These are phyloP conservation scores for Octopus bimaculoides DNA, from an alignment of 1,140 invertebrate species.

Conservation along the genomic window DNA sequence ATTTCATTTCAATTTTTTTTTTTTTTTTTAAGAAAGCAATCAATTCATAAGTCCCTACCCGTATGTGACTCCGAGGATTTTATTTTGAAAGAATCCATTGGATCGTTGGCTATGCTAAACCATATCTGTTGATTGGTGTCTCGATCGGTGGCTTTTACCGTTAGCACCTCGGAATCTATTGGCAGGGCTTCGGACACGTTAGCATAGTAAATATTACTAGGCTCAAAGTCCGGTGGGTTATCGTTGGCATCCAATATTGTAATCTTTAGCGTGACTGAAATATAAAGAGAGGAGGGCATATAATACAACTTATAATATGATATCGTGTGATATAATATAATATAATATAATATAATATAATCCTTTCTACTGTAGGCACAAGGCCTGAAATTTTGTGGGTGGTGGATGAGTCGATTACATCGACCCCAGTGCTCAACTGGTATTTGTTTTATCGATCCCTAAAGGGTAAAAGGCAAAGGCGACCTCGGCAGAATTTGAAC, in stretches of 20 bases:
- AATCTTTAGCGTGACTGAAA: slow-evolving; percentile 36
- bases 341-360: too few relatives aligned
- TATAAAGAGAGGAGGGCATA: background rate
- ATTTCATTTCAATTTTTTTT: too few relatives aligned
- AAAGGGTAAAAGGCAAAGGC: too few relatives aligned
- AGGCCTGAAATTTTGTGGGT: too few relatives aligned
- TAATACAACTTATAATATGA: background rate
- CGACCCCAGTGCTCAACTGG: too few relatives aligned
- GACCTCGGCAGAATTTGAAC: too few relatives aligned
- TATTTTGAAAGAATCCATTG: slow-evolving; percentile 25
- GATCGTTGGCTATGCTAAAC: slow-evolving; percentile 25
- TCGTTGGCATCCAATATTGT: slow-evolving; percentile 40
- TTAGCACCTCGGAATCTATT: slow-evolving; percentile 28
- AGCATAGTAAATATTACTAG: slow-evolving; percentile 26
- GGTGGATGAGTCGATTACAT: too few relatives aligned
- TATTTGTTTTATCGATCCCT: too few relatives aligned
- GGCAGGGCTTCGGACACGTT: slow-evolving; percentile 35
- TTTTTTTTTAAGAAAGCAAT: background rate
- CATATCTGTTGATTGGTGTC: slow-evolving; percentile 35
- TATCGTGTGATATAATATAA: too few relatives aligned
- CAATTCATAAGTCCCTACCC: slow-evolving; percentile 22
- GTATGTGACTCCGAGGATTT: slow-evolving; percentile 5
- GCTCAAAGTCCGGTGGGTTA: slow-evolving; percentile 35
- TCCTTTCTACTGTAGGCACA: too few relatives aligned
- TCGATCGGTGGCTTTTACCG: slow-evolving; percentile 31